Percentiles rank a stretch among this genome's conserved stretches.
Evolutionary conservation across 2,113 vertebrate species (phyloP).

Genomic region (Steatornis caripensis): DNA sequence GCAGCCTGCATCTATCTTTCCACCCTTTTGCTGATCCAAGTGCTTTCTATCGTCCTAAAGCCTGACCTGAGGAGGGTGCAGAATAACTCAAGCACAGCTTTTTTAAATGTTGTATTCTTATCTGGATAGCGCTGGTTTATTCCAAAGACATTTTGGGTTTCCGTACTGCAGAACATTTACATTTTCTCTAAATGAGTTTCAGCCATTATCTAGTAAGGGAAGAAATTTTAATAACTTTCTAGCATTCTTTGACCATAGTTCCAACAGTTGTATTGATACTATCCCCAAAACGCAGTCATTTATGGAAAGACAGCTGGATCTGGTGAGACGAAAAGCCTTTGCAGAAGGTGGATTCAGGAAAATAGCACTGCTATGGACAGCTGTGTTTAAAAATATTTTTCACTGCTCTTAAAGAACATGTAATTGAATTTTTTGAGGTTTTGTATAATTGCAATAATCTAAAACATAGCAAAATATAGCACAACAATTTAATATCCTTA

Average conservation of each 20-base stretch:
- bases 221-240: background rate
- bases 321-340: background rate
- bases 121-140: background rate
- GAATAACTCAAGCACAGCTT: background rate
- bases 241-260: background rate
- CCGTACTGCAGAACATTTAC: background rate
- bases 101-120: background rate
- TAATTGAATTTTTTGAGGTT: background rate
- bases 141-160: background rate
- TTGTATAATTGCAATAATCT: background rate
- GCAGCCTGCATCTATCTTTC: too few species aligned
- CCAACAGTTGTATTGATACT: background rate
- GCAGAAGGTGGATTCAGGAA: background rate
- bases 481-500: background rate
- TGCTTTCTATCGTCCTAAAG: background rate
- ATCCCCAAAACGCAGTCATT: background rate
- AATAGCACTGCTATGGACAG: background rate
- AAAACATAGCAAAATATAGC: background rate
- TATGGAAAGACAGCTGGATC: background rate
- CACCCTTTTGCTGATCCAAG: background rate
- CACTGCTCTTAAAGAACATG: background rate
- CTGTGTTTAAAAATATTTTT: background rate
- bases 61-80: background rate
- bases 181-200: background rate
- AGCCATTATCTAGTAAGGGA: background rate